Evolutionary conservation across 2,888 invertebrate genomes (phyloP).

Genomic region (Ennomos erosarius): DNA sequence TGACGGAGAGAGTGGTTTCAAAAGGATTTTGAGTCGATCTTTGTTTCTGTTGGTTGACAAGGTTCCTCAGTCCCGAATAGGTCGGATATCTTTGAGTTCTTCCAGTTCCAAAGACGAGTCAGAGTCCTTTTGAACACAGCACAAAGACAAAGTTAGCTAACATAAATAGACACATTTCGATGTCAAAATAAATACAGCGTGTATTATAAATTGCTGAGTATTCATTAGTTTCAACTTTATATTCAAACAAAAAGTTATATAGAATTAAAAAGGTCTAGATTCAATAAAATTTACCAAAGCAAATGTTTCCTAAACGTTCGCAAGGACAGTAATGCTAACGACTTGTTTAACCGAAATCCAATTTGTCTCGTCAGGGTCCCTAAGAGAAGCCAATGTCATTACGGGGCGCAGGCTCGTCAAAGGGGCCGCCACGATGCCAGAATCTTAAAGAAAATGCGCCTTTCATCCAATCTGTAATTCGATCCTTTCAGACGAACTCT

Average conservation of each 20-base stretch:
- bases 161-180: slow-evolving; percentile 27
- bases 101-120: slow-evolving; percentile 81
- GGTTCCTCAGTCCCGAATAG: slow-evolving; percentile 80
- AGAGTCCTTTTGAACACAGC: slow-evolving; percentile 84
- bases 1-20: slow-evolving; percentile 63
- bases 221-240: no score
- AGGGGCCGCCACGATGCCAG: slow-evolving; percentile 42
- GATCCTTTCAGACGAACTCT: slow-evolving; percentile 43
- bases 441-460: slow-evolving; percentile 45
- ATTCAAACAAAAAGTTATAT: no score
- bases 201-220: no score
- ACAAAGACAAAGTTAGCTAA: slow-evolving; percentile 43
- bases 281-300: no score
- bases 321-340: slow-evolving; percentile 58
- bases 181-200: background rate
- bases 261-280: no score
- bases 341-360: slow-evolving; percentile 74
- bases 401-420: slow-evolving; percentile 37
- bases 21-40: slow-evolving; percentile 85
- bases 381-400: slow-evolving; percentile 47
- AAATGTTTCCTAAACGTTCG: no score
- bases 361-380: slow-evolving; percentile 56
- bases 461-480: slow-evolving; percentile 51
- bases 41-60: slow-evolving; percentile 83
- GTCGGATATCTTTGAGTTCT: slow-evolving; percentile 55